A percentile compares a stretch with the other conserved stretches of the same genome.
Evolutionary conservation across 2,797 vertebrate species (phyloP).

Genomic region (Anisognathus igniventris): DNA sequence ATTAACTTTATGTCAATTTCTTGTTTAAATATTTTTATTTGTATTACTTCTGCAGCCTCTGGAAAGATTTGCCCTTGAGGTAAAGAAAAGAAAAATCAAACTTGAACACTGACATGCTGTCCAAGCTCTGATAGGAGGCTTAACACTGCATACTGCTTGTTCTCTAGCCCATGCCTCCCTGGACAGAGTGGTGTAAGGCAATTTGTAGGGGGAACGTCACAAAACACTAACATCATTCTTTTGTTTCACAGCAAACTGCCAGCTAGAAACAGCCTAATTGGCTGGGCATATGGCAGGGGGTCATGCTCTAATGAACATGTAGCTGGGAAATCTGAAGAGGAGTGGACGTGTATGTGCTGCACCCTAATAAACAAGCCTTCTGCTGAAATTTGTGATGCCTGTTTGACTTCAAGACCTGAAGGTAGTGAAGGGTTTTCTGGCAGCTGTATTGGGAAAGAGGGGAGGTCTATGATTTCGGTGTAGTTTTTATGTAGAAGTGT

Average conservation of each 20-base stretch:
- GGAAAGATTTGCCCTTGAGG: not conserved
- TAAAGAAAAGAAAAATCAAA: not conserved
- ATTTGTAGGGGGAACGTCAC: not conserved
- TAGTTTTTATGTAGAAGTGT: not conserved
- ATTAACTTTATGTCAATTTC: not conserved
- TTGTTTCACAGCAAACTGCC: slow-evolving; percentile 79
- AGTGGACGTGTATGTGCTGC: slow-evolving; percentile 86
- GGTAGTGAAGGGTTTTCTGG: slow-evolving; percentile 69
- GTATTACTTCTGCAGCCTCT: not conserved
- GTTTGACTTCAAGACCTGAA: slow-evolving; percentile 82
- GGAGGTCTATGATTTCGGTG: not conserved
- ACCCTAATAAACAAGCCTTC: slow-evolving; percentile 87
- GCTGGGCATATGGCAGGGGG: slow-evolving; percentile 68
- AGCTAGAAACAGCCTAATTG: slow-evolving; percentile 75
- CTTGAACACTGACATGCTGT: not conserved
- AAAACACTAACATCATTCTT: slow-evolving; percentile 32
- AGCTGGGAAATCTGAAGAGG: slow-evolving; percentile 81
- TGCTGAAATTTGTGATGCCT: slow-evolving; percentile 83
- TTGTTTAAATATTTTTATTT: not conserved
- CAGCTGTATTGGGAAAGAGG: not conserved
- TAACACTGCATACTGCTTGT: not conserved
- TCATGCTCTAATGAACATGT: slow-evolving; percentile 63
- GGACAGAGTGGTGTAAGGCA: not conserved
- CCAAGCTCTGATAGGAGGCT: not conserved
- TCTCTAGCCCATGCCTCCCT: not conserved